phyloP scores from a whole-genome alignment of 2,113 vertebrate genomes.

The Aphelocoma coerulescens region DNA sequence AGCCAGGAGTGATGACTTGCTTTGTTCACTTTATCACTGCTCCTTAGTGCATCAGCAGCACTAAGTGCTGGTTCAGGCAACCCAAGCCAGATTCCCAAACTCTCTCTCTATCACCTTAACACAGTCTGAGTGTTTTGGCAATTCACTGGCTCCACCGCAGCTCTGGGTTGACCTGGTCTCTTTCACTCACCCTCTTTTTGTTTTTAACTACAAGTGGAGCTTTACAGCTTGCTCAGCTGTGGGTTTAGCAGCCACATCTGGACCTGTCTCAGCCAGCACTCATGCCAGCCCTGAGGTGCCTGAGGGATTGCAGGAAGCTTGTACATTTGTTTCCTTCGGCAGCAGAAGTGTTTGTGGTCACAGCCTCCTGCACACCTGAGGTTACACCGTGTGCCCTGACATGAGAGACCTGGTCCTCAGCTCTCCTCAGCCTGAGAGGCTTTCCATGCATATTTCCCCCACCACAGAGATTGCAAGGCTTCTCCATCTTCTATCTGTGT shows the following conservation, averaged over 20 bases:
- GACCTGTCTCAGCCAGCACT: background rate
- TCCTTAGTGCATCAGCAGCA: background rate
- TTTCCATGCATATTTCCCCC: background rate
- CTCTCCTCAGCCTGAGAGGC: background rate
- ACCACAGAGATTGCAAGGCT: background rate
- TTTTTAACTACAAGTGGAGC: background rate
- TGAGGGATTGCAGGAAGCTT: background rate
- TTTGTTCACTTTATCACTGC: background rate
- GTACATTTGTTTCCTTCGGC: background rate
- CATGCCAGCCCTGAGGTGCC: background rate
- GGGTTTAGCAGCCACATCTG: background rate
- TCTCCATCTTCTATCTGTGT: background rate
- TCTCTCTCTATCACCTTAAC: background rate
- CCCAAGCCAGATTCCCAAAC: background rate
- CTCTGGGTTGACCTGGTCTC: background rate
- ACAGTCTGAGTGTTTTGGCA: background rate
- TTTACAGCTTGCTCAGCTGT: background rate
- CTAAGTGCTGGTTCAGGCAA: background rate
- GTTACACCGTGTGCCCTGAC: background rate
- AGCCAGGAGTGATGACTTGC: background rate
- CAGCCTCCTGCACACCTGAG: no score
- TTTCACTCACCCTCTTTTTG: fast-evolving
- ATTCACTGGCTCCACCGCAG: background rate
- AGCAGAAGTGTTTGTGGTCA: background rate
- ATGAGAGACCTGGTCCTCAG: background rate